These are phyloP conservation scores for Plecotus auritus DNA, from an alignment of 2,113 vertebrate species.

Conservation along the genomic window DNA sequence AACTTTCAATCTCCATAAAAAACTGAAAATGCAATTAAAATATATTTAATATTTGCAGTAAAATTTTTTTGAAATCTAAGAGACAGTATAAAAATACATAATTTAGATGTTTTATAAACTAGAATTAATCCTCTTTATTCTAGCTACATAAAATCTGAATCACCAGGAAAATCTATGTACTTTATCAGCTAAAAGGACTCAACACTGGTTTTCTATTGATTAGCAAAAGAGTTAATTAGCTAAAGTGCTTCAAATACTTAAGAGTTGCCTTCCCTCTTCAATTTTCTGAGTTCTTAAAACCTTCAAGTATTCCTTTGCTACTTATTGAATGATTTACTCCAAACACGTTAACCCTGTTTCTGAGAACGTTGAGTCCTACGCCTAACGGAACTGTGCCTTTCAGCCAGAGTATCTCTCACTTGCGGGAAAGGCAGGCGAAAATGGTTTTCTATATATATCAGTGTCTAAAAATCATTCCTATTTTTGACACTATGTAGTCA, in stretches of 20 bases:
- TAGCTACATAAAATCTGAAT: background rate
- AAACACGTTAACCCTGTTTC: background rate
- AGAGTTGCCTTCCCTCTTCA: background rate
- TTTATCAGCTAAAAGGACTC: background rate
- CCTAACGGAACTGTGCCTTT: background rate
- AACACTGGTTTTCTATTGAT: background rate
- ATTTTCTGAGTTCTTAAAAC: background rate
- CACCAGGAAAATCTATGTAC: background rate
- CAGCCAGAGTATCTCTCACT: background rate
- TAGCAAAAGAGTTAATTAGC: background rate
- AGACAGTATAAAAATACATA: background rate
- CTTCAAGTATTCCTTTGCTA: background rate
- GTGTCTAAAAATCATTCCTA: background rate
- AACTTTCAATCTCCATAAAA: background rate
- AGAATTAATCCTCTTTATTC: background rate
- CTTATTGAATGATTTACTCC: background rate
- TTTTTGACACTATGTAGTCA: slow-evolving; percentile 11
- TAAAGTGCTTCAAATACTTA: background rate
- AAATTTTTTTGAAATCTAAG: background rate
- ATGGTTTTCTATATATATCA: background rate
- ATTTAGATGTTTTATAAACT: background rate
- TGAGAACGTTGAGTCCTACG: background rate
- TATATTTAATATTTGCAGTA: background rate
- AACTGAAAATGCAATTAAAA: background rate
- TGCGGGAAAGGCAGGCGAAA: background rate